Evolutionary conservation across 2,797 vertebrate species (phyloP).

Genomic region (Miichthys miiuy): DNA sequence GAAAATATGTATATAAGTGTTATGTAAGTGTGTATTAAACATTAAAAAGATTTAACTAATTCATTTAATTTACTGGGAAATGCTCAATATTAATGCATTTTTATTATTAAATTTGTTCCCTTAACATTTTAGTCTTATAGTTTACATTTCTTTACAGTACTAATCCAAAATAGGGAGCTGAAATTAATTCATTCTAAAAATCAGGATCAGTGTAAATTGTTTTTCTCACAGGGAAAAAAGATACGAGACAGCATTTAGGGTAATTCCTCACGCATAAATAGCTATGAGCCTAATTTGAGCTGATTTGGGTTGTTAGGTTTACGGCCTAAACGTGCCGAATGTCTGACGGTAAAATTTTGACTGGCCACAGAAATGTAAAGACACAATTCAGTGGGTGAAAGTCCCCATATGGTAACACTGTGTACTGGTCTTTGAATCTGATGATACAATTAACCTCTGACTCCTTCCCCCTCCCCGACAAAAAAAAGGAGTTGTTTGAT

Average conservation of each 20-base stretch:
- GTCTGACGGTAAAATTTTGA: conserved; percentile 55
- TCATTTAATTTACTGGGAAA: conserved; percentile 8
- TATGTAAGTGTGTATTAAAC: not conserved
- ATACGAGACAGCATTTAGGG: conserved; percentile 48
- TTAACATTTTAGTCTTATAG: conserved; percentile 11
- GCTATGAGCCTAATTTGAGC: conserved; percentile 64
- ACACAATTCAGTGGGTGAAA: conserved; percentile 44
- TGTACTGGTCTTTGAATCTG: conserved; percentile 48
- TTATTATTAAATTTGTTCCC: not conserved
- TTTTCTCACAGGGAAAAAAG: conserved; percentile 47
- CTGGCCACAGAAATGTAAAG: conserved; percentile 54
- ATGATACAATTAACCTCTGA: conserved; percentile 50
- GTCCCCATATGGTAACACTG: conserved; percentile 36
- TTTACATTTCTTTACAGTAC: not conserved
- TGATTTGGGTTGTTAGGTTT: conserved; percentile 67
- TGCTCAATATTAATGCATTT: not conserved
- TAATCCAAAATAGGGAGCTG: conserved; percentile 9
- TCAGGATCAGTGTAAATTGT: conserved; percentile 39
- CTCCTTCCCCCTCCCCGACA: not conserved
- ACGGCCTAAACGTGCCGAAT: conserved; percentile 56
- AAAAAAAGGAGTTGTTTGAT: not conserved
- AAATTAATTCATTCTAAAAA: conserved; percentile 47
- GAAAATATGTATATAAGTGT: conserved; percentile 1
- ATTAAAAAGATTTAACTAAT: not conserved
- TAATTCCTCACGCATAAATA: conserved; percentile 61